A percentile compares a stretch with the other conserved stretches of the same genome.
Evolutionary conservation across 30 jellyfish, hydroid and myxozoan genomes (phyloP).

Genomic region (Turritopsis dohrnii): DNA sequence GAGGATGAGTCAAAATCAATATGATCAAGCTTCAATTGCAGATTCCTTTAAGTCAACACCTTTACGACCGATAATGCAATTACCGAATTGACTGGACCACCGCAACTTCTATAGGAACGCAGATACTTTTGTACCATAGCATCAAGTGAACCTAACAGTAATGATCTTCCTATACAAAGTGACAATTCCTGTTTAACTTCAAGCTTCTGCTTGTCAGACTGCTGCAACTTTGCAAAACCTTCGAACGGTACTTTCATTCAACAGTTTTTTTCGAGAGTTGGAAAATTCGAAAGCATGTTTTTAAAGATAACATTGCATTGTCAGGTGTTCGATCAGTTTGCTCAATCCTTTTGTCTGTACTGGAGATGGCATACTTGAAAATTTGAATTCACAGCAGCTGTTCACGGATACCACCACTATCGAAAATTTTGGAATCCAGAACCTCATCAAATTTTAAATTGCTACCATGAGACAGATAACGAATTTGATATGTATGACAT

Average conservation of each 20-base stretch:
- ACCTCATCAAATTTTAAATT: constrained; percentile 8
- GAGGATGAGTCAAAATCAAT: constrained; percentile 19
- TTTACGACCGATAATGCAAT: constrained; percentile 9
- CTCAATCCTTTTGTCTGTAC: not conserved
- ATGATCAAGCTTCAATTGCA: constrained; percentile 1
- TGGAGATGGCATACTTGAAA: constrained; percentile 11
- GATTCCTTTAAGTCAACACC: constrained; percentile 5
- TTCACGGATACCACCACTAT: not conserved
- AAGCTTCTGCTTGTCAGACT: not conserved
- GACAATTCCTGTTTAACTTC: not conserved
- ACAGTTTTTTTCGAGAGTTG: not conserved
- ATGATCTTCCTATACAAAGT: not conserved
- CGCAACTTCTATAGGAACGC: constrained; percentile 9
- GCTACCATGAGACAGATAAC: not conserved
- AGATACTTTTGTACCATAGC: constrained; percentile 7
- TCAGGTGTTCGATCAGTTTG: not conserved
- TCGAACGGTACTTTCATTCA: not conserved
- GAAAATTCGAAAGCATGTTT: not conserved
- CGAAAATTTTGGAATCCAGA: constrained; percentile 12
- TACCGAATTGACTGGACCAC: constrained; percentile 5
- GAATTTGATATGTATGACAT: not conserved
- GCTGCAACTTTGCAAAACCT: constrained; percentile 1
- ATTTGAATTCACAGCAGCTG: not conserved
- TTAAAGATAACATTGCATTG: not conserved
- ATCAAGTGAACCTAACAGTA: constrained; percentile 8